Base-by-base conservation (phyloP, 1,140 invertebrate genomes). In the Trypoxylus dichotomus region DNA sequence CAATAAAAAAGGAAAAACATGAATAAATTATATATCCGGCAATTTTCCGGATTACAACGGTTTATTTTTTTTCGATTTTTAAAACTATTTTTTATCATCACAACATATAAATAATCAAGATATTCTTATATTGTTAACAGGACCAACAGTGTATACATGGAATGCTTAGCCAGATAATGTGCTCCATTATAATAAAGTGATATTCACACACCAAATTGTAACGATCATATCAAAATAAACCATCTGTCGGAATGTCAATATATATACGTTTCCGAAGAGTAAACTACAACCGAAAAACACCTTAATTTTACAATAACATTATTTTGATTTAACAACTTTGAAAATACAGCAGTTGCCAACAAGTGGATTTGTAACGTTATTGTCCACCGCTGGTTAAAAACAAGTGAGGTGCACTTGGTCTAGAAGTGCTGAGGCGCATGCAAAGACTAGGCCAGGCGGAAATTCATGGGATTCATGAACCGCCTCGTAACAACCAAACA, bases 91-190 rank as follows among this genome's bases (percentile, higher is more conserved):
- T 80, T 83, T 79, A 83, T 82, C 81, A 85, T 84, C 82, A 84
- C 84, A 86, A 86, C 84, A 86, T 86, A 85, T 85, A 83, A 85
- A 84, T 85, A 82, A 84, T 83, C 80, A 83, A 85, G 80, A 83
- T 82, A 82, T 86, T 83, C 79, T 84, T 77, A 77, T 79, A 80
- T 78, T 85, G 84, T 85, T 74, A 85, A 85, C 85, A 86, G 84
- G 83, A 85, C 84, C 85, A 86, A 86, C 85, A 86, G 85, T 86
- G 85, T 86, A 85, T 85, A 85, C 84, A 85, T 83, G 85, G 82
- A 86, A 86, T 85, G 84, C 82, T 84, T 83, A 83, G 82, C 84
- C 83, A 80, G 85, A 85, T 86, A 86, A 86, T 86, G 85, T 86
- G 85, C 85, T 86, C 83, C 85, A 84, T 79, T 81, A 79, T 83